Evolutionary conservation across 2,888 invertebrate species (phyloP), one percentile per base, ranked within the genome.

Genomic region (Sinohyriopsis cumingii): DNA sequence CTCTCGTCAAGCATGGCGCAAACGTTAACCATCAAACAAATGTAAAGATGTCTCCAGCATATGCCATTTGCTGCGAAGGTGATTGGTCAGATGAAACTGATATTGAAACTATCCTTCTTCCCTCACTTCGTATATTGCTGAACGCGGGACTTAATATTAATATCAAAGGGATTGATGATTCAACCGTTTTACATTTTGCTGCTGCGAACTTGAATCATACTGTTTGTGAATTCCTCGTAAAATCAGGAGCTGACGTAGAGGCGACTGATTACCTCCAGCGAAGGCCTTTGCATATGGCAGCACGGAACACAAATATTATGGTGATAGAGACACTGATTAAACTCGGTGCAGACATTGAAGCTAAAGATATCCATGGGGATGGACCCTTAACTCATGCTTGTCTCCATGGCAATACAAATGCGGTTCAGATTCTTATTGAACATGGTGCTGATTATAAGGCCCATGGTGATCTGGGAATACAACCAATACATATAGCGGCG

Each of bases 251-350:
- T 19, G 55, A 65, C 24, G 20, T 66, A 1, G 55, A 66, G 7
- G 60, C 28, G 3, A 1, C 19, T 25, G 71, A 75, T 59, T 69
- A 75, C 55, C 56, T 75, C 9, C 24, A 24, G 33, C 64, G 71
- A 22, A 71, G 65, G 1, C 71, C 74, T 45, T 59, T 75, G n/a
- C 69, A 74, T 53, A 59, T 74, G 59, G 54, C 73, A 7, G 63
- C 45, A 1, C 55, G 73, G 59, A 73, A 73, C 59, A n/a, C 57
- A 18, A 28, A 64, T 28, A 28, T 59, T 15, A 28, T 25, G 28
- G 70, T 67, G 5, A 56, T 57, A 5, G 54, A 57, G 59, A 53
- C 45, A 18, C 45, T 68, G 25, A 56, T 73, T 12, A 45, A 57
- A 20, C n/a, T 45, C 25, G 67, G 69, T 3, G 73, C 67, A 25